Conservation (phyloP, 2,888 invertebrate species). For the Sclerodermus sp. region DNA sequence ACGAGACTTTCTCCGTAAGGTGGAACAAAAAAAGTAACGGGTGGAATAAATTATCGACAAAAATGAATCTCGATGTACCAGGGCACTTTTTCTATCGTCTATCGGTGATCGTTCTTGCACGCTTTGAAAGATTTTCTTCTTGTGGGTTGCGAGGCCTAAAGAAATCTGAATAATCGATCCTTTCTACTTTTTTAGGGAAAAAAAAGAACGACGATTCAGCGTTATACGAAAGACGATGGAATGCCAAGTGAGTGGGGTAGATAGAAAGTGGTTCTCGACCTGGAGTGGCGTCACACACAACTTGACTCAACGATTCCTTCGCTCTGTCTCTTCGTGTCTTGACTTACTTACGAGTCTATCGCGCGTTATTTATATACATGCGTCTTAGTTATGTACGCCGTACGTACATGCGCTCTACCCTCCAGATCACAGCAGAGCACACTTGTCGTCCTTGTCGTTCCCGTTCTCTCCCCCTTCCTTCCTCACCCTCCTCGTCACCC, state of each 20-base stretch:
- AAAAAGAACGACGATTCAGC: neutral
- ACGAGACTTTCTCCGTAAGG: too few species aligned
- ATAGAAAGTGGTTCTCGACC: conserved; percentile 37
- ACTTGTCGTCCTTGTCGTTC: too few species aligned
- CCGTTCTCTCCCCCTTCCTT: too few species aligned
- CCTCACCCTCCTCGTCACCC: too few species aligned
- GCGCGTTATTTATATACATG: conserved; percentile 22
- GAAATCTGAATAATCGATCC: neutral
- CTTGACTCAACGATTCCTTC: conserved; percentile 27
- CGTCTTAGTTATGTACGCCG: conserved; percentile 20
- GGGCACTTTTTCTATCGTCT: too few species aligned
- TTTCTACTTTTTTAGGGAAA: neutral
- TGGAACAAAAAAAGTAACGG: too few species aligned
- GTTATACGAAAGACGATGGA: conserved; percentile 15
- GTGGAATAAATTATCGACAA: too few species aligned
- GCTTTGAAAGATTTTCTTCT: too few species aligned
- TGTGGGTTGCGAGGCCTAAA: neutral
- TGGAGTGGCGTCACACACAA: conserved; percentile 19
- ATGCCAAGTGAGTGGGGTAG: conserved; percentile 23
- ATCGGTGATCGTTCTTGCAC: too few species aligned
- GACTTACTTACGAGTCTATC: conserved; percentile 14
- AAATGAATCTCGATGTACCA: too few species aligned
- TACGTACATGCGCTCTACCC: conserved; percentile 2
- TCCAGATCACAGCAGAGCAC: too few species aligned
- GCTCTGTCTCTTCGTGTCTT: conserved; percentile 8